A percentile compares a stretch with the other conserved stretches of the same genome.
phyloP scores from a whole-genome alignment of 2,888 invertebrate genomes.

The Bellardia pandia region DNA sequence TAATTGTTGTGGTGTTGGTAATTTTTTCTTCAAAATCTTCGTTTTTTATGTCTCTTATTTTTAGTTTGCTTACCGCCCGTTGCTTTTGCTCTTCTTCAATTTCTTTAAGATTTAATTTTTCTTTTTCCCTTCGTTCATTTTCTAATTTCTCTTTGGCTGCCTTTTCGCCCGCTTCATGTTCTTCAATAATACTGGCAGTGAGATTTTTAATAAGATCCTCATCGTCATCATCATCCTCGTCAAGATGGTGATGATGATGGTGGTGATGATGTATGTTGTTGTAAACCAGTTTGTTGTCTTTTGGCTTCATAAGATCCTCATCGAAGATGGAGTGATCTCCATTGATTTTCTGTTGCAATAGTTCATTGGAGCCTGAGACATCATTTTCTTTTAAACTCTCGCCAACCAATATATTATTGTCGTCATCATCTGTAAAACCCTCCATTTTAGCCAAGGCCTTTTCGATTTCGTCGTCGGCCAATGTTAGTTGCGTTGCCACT shows the following conservation, averaged over 20 bases:
- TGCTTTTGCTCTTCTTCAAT: conserved; percentile 11
- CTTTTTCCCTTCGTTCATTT: conserved; percentile 66
- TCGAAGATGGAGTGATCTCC: conserved; percentile 81
- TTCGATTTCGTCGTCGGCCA: conserved; percentile 85
- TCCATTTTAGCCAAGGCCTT: conserved; percentile 90
- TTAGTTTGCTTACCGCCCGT: conserved; percentile 13
- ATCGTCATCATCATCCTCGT: conserved; percentile 67
- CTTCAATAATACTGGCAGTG: conserved; percentile 74
- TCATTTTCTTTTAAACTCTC: conserved; percentile 70
- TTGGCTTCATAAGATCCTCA: conserved; percentile 58
- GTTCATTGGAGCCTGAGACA: not conserved
- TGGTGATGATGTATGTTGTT: conserved; percentile 55
- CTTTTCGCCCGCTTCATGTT: conserved; percentile 68
- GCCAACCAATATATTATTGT: conserved; percentile 81
- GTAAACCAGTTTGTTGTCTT: conserved; percentile 40
- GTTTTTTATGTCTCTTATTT: conserved; percentile 39
- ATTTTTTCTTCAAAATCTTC: conserved; percentile 75
- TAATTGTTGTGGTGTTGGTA: conserved; percentile 45
- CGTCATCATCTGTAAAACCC: conserved; percentile 81
- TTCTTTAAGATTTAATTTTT: conserved; percentile 42
- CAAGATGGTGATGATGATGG: conserved; percentile 47
- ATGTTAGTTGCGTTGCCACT: conserved; percentile 39
- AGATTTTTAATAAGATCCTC: conserved; percentile 82
- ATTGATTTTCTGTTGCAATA: conserved; percentile 78
- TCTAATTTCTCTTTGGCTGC: conserved; percentile 68